Percentiles rank a stretch among this genome's conserved stretches.
These are phyloP conservation scores for Cheirogaleus medius DNA, from an alignment of 2,113 vertebrate genomes.

Conservation along the genomic window DNA sequence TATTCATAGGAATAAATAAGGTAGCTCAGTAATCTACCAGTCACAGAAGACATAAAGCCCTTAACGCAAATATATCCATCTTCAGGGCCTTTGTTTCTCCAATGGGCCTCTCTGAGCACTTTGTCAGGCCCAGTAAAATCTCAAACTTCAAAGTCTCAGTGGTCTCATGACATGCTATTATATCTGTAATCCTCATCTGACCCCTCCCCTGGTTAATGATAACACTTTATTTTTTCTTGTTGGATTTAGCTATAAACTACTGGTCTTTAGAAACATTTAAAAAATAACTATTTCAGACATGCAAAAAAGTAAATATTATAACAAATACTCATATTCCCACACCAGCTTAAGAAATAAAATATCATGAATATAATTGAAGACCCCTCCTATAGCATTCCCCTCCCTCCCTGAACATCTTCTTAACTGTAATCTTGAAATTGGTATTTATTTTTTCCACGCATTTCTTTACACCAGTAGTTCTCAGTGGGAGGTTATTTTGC, in stretches of 20 bases:
- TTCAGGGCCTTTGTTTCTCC: not conserved
- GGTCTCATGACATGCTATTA: not conserved
- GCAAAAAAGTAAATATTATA: not conserved
- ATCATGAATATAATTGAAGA: not conserved
- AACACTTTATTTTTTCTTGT: not conserved
- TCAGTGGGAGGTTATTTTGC: not conserved
- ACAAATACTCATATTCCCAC: not conserved
- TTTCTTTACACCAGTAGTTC: not conserved
- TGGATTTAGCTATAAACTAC: not conserved
- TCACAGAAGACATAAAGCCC: not conserved
- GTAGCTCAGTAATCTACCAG: fast-evolving
- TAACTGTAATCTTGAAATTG: not conserved
- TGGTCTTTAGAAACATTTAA: not conserved
- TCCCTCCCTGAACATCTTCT: not conserved
- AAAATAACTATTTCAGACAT: not conserved
- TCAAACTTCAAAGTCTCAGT: not conserved
- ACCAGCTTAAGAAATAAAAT: not conserved
- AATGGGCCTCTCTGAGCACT: not conserved
- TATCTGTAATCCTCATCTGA: not conserved
- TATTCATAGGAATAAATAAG: not conserved
- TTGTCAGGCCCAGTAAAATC: not conserved
- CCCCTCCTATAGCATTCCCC: not conserved
- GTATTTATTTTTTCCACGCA: not conserved
- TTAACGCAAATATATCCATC: not conserved
- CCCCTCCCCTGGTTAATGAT: not conserved